Percentiles rank a stretch among this genome's conserved stretches.
Conservation (phyloP, 2,888 invertebrate species). For the Melieria crassipennis region DNA sequence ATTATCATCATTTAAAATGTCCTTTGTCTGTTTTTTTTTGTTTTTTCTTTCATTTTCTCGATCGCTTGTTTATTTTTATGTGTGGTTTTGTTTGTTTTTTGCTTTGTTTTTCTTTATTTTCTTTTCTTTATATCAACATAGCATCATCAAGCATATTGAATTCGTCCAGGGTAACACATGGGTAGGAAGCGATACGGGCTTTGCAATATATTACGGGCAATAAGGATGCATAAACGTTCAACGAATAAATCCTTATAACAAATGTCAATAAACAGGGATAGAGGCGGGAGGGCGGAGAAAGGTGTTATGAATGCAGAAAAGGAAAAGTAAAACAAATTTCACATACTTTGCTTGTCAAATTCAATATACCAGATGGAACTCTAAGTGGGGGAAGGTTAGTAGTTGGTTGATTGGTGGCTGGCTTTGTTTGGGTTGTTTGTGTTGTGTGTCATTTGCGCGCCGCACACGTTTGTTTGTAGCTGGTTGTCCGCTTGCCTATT, state of each 20-base stretch:
- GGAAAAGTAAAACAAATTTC: conserved; percentile 17
- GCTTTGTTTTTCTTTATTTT: conserved; percentile 38
- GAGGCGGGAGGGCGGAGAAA: neutral
- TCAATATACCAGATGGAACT: conserved; percentile 28
- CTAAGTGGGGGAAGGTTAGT: conserved; percentile 11
- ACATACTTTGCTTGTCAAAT: conserved; percentile 24
- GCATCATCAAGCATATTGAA: conserved; percentile 62
- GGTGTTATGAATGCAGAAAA: neutral
- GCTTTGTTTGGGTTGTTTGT: conserved; percentile 13
- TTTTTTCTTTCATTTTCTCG: conserved; percentile 5
- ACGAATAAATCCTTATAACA: conserved; percentile 29
- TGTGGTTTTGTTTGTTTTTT: conserved; percentile 8
- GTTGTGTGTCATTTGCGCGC: neutral
- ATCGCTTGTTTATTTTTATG: conserved; percentile 37
- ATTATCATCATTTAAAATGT: too few relatives aligned
- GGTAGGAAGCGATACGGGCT: conserved; percentile 6
- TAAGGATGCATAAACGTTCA: conserved; percentile 22
- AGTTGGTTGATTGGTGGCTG: conserved; percentile 3
- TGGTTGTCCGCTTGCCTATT: neutral
- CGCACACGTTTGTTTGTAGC: too few relatives aligned
- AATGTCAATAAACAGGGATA: conserved; percentile 23
- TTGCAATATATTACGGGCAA: conserved; percentile 8
- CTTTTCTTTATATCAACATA: conserved; percentile 43
- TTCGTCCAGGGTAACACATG: conserved; percentile 46
- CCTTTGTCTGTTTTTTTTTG: too few relatives aligned